These are phyloP conservation scores for Arothron firmamentum DNA, from an alignment of 2,113 vertebrate species.

Conservation along the genomic window DNA sequence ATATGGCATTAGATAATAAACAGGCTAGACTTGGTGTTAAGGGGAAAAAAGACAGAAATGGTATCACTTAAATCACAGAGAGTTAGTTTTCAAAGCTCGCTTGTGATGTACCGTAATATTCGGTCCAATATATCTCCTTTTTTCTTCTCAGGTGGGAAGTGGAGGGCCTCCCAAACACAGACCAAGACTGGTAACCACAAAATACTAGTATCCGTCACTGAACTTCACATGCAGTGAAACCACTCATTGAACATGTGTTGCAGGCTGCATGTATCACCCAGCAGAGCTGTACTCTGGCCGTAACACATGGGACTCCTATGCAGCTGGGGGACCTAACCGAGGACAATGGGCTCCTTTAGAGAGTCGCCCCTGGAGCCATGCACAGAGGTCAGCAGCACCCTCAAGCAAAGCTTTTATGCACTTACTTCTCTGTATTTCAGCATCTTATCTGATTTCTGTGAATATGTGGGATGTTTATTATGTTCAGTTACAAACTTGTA, in stretches of 20 bases:
- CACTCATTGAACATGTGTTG: constrained; percentile 4
- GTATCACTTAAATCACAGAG: constrained; percentile 8
- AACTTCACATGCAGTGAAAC: neutral
- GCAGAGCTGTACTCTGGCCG: constrained; percentile 86
- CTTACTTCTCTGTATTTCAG: too few species aligned
- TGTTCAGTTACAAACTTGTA: neutral
- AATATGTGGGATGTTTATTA: neutral
- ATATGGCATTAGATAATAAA: constrained; percentile 14
- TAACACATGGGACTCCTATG: constrained; percentile 83
- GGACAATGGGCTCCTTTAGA: constrained; percentile 80
- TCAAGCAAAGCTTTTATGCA: neutral
- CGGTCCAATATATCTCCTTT: constrained; percentile 19
- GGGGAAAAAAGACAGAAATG: neutral
- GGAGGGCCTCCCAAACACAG: constrained; percentile 54
- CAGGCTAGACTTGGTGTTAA: too few species aligned
- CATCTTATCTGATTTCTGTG: neutral
- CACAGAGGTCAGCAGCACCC: constrained; percentile 74
- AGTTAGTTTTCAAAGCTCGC: neutral
- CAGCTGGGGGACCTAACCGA: constrained; percentile 79
- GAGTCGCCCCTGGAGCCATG: constrained; percentile 79
- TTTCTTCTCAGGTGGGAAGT: constrained; percentile 56
- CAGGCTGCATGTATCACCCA: constrained; percentile 92
- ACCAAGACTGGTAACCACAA: constrained; percentile 62
- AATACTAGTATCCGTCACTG: too few species aligned
- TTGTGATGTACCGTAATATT: constrained; percentile 23